Percentiles rank a stretch among this genome's conserved stretches.
Evolutionary conservation across 2,888 invertebrate species (phyloP).

Genomic region (Temnothorax rugatulus): DNA sequence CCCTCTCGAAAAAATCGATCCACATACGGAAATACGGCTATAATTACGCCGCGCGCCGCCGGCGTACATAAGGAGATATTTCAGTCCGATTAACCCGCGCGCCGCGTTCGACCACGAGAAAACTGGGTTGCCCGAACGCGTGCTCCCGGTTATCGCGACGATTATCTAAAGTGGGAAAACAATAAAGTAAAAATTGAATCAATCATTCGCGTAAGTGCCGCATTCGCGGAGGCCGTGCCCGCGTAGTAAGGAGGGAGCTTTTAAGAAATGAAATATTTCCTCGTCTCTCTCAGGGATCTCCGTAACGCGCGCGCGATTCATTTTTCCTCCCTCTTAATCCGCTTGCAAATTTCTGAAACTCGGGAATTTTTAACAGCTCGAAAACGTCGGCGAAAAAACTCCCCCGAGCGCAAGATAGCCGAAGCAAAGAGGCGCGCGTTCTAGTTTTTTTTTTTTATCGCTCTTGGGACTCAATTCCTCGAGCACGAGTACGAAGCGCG

Average conservation of each 20-base stretch:
- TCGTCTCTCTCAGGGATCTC: neutral
- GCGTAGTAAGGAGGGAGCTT: neutral
- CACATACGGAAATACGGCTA: slow-evolving; percentile 41
- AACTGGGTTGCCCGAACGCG: slow-evolving; percentile 31
- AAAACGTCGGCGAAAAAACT: neutral
- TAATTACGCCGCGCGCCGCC: slow-evolving; percentile 14
- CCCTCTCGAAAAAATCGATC: slow-evolving; percentile 38
- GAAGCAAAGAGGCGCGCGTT: neutral
- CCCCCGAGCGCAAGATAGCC: neutral
- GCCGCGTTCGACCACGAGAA: neutral
- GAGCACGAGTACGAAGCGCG: neutral
- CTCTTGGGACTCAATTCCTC: neutral
- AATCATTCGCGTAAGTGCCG: slow-evolving; percentile 17
- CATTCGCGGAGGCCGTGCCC: neutral
- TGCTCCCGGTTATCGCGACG: slow-evolving; percentile 27
- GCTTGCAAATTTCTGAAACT: slow-evolving; percentile 3
- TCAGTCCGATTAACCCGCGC: slow-evolving; percentile 18
- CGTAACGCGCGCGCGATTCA: slow-evolving; percentile 15
- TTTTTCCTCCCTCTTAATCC: neutral
- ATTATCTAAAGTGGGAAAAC: slow-evolving; percentile 43
- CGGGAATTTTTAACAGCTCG: neutral
- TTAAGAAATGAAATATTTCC: slow-evolving; percentile 39
- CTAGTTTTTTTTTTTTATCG: slow-evolving; percentile 9
- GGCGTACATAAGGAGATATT: slow-evolving; percentile 10
- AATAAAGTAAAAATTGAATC: slow-evolving; percentile 23